Evolutionary conservation across 2,888 invertebrate genomes (phyloP), one percentile per base, ranked within the genome.

Genomic region (Tipula unca): DNA sequence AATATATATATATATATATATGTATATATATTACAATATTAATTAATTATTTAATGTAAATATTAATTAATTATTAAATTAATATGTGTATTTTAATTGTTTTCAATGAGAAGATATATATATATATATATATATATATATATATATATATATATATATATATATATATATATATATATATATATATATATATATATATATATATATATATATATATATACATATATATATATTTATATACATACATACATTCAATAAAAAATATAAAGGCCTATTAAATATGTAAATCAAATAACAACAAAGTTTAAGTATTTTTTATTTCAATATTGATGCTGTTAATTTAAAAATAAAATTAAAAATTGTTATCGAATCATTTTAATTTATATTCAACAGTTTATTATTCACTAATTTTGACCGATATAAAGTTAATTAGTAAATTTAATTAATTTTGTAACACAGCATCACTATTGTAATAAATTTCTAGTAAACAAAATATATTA

Each of bases 71-170:
- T 69, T 54, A 54, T 54, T 54, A 54, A 54, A 54, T 54, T 54
- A 69, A 69, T 69, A 69, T 69, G 69, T 69, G 69, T 69, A 69
- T 69, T 69, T 69, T 69, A 69, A 69, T 69, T 69, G 69, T 69
- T 69, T 69, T 54, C 48, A 54, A 20, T 54, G 48, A 54, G 17
- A 54, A 3, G 17, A 54, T 17, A 54, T 10, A 39, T 39, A 39
- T 39, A 39, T 39, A 39, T 13, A 39, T 35, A 35, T 35, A 35
- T 6, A 35, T 35, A 35, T 35, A 35, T 6, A 6, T 4, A 35
- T 35, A 35, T 35, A 42, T 14, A 48, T 48, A 17, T n/a, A n/a
- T n/a, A n/a, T n/a, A n/a, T n/a, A n/a, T n/a, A n/a, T n/a, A n/a
- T n/a, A n/a, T n/a, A n/a, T n/a, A n/a, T n/a, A n/a, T n/a, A n/a